Percentiles rank a stretch among this genome's conserved stretches.
Evolutionary conservation across 2,888 invertebrate genomes (phyloP).

Genomic region (Oscheius myriophilus): DNA sequence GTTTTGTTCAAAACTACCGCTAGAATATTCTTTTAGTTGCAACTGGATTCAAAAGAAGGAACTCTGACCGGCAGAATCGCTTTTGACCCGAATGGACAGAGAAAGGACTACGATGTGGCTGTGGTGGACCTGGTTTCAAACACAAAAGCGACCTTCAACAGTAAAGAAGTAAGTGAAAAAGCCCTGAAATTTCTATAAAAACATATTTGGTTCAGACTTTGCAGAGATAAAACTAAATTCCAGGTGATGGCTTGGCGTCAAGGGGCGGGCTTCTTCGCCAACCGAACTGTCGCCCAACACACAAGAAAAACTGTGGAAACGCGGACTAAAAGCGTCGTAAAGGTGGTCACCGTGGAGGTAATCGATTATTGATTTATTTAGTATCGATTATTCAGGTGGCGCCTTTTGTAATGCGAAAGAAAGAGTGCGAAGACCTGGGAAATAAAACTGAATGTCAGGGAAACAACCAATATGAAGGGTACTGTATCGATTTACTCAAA

Average conservation of each 20-base stretch:
- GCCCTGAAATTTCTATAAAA: background rate
- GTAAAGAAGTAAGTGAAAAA: constrained; percentile 66
- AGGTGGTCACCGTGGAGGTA: constrained; percentile 56
- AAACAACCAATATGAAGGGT: constrained; percentile 79
- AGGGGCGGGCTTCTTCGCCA: constrained; percentile 65
- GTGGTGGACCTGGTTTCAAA: constrained; percentile 68
- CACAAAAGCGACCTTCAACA: constrained; percentile 67
- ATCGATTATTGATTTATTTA: background rate
- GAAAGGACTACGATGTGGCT: constrained; percentile 64
- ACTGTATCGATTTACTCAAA: constrained; percentile 72
- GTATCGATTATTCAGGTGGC: constrained; percentile 77
- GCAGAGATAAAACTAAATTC: constrained; percentile 19
- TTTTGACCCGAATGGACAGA: constrained; percentile 65
- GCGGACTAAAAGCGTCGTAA: constrained; percentile 54
- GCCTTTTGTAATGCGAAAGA: constrained; percentile 88
- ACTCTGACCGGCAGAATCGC: constrained; percentile 68
- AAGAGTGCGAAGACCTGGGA: constrained; percentile 70
- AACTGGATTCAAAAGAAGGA: constrained; percentile 57
- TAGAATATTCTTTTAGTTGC: constrained; percentile 20
- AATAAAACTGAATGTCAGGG: constrained; percentile 74
- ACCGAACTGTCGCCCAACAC: constrained; percentile 67
- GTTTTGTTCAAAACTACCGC: background rate
- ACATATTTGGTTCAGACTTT: background rate
- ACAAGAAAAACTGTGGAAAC: constrained; percentile 58
- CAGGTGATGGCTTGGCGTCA: constrained; percentile 67